Evolutionary conservation across 2,113 vertebrate genomes (phyloP).

Genomic region (Hassar affinis): DNA sequence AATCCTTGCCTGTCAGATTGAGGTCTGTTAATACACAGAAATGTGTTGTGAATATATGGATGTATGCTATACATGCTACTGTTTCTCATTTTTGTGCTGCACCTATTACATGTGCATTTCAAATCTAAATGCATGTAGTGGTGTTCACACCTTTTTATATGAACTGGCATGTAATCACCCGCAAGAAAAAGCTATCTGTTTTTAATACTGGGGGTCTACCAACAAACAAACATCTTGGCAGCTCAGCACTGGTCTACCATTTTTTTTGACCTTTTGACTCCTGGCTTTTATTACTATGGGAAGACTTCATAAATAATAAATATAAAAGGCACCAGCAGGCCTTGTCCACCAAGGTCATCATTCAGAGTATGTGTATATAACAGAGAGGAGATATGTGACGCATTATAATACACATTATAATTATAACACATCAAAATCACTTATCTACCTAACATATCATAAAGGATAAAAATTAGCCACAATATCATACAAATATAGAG

Average conservation of each 20-base stretch:
- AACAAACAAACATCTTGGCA: conserved; percentile 9
- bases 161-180: neutral
- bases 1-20: neutral
- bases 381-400: too few relatives aligned
- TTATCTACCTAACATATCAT: too few relatives aligned
- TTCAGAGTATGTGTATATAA: too few relatives aligned
- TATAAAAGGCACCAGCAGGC: too few relatives aligned
- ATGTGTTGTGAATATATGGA: neutral
- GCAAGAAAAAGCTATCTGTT: neutral
- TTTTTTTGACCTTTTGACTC: too few relatives aligned
- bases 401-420: too few relatives aligned
- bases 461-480: too few relatives aligned
- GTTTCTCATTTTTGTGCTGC: neutral
- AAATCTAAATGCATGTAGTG: neutral
- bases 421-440: too few relatives aligned
- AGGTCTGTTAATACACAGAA: conserved; percentile 8
- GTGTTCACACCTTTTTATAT: neutral
- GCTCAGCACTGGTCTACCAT: neutral
- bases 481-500: too few relatives aligned
- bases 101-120: neutral
- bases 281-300: too few relatives aligned
- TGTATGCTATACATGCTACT: neutral
- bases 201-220: neutral
- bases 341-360: too few relatives aligned
- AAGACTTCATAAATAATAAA: too few relatives aligned